Base-by-base conservation (phyloP, 2,113 vertebrate species). In the Archocentrus centrarchus region DNA sequence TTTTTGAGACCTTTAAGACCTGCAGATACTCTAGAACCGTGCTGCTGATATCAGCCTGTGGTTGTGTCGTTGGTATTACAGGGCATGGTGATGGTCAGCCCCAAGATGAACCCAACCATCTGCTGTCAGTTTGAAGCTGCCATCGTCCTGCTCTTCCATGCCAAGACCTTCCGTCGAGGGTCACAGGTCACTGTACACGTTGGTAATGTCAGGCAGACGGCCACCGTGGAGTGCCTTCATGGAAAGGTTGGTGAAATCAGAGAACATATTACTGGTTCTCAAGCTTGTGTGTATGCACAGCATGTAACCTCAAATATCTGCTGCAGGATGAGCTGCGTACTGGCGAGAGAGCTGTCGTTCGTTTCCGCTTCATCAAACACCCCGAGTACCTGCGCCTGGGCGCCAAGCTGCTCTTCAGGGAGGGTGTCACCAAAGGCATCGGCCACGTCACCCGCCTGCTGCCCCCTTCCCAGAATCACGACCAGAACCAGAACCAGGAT, bases 21-120 rank as follows among this genome's bases (percentile, higher is more conserved):
- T 47, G 22, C 1, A 68, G 27, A 30, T 70, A 18, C 24, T 47
- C 41, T 20, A 30, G 9, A 70, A 20, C 2, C 50, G 2, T 18
- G 17, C 41, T 30, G 24, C 66, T 70, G 15, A 11, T 50, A 20
- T 50, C 14, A 68, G 9, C 68, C 18, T 55, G 27, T 39, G 50
- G 53, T 18, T 24, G 14, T 86, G 24, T 86, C 63, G 2, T 39
- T 63, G 81, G 18, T 14, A 55, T 78, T 86, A 44, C 94, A 98
- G 98, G 98, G 98, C 50, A 98, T 99, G 98, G 98, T 99, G 90
- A 97, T 99, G 97, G 97, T 99, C 90, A 99, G 98, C 82, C 98
- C 97, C 2, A 97, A 98, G 96, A 98, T 98, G 98, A 97, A 98
- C 79, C 98, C 98, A 22, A 99, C 97, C 80, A 98, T 99, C 93